Conservation (phyloP, 2,888 invertebrate species). For the Xanthia icteritia region DNA sequence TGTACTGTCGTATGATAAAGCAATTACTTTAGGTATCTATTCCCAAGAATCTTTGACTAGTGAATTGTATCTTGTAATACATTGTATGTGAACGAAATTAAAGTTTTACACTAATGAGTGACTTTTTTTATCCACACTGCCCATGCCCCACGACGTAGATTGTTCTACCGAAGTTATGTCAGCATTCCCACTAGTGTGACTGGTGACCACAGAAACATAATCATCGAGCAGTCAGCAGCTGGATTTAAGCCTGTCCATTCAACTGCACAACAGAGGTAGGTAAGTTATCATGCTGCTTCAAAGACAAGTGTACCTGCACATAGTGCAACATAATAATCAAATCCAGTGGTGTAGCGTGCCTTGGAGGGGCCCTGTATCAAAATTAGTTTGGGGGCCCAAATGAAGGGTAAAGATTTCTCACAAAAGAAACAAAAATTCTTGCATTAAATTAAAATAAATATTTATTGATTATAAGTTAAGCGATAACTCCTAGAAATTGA, state of each 20-base stretch:
- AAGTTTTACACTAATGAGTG: constrained; percentile 65
- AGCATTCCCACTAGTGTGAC: neutral
- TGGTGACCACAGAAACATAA: neutral
- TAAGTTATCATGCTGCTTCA: neutral
- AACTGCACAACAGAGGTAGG: neutral
- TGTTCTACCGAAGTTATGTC: neutral
- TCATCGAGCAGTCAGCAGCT: neutral
- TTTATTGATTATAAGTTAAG: too few relatives aligned
- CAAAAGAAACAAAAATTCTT: too few relatives aligned
- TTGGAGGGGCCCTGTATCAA: too few relatives aligned
- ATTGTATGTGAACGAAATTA: constrained; percentile 66
- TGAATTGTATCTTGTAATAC: constrained; percentile 61
- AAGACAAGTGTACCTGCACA: neutral
- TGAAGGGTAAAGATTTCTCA: too few relatives aligned
- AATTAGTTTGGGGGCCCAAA: too few relatives aligned
- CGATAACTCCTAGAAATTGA: too few relatives aligned
- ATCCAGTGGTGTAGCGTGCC: too few relatives aligned
- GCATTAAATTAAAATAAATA: too few relatives aligned
- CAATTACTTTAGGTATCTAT: constrained; percentile 49
- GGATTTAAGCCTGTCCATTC: neutral
- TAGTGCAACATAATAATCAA: neutral
- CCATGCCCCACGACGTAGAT: neutral
- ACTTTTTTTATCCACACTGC: constrained; percentile 24
- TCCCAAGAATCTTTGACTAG: constrained; percentile 63
- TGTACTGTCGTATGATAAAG: constrained; percentile 44